Conservation (phyloP, 1,140 invertebrate genomes). For the Zophobas atratus region DNA sequence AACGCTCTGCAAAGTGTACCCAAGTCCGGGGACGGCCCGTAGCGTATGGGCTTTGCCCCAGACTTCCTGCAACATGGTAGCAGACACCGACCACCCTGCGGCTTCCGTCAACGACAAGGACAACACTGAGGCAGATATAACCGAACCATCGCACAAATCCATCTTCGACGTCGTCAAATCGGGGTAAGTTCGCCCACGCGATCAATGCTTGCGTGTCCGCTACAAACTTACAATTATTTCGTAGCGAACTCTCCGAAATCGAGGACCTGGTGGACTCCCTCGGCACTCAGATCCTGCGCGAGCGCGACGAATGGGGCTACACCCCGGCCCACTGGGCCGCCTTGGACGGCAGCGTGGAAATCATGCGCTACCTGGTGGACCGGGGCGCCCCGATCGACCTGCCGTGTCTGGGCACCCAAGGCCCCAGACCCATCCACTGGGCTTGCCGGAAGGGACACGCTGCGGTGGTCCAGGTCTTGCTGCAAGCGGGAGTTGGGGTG, state of each 20-base stretch:
- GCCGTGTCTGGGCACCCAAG: constrained; percentile 89
- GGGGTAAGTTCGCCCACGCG: constrained; percentile 68
- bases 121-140: constrained; percentile 68
- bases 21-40: constrained; percentile 87
- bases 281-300: constrained; percentile 79
- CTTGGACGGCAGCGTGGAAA: constrained; percentile 87
- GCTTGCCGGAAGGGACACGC: constrained; percentile 88
- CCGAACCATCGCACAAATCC: constrained; percentile 71
- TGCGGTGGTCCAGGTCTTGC: constrained; percentile 80
- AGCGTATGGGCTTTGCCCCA: constrained; percentile 87
- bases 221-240: constrained; percentile 48
- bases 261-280: constrained; percentile 84
- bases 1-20: constrained; percentile 75
- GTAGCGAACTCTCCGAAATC: constrained; percentile 80
- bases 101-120: constrained; percentile 69
- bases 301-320: constrained; percentile 91
- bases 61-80: constrained; percentile 80
- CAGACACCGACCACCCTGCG: constrained; percentile 73
- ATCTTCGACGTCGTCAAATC: constrained; percentile 78
- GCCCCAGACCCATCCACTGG: constrained; percentile 93
- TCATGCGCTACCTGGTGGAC: constrained; percentile 89
- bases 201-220: neutral
- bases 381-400: constrained; percentile 86
- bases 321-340: constrained; percentile 94
- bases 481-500: constrained; percentile 85